Evolutionary conservation across 2,797 vertebrate genomes (phyloP).

Genomic region (Cryptoprocta ferox): DNA sequence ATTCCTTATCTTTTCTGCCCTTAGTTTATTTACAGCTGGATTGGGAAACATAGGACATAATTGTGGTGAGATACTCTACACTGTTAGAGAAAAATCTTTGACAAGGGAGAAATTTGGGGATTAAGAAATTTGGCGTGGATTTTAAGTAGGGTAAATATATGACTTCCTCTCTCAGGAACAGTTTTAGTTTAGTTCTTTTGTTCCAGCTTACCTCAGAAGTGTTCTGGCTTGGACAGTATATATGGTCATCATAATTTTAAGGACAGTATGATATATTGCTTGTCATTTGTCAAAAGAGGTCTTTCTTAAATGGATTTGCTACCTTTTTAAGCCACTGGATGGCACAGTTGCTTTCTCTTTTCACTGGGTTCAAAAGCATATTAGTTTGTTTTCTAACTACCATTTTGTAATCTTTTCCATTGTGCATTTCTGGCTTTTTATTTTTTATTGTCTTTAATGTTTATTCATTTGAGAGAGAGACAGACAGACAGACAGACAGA

Average conservation of each 20-base stretch:
- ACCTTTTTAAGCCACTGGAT: slow-evolving; percentile 63
- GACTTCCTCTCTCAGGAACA: not conserved
- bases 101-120: not conserved
- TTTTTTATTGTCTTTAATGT: too few relatives aligned
- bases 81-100: slow-evolving; percentile 30
- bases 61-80: not conserved
- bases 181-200: not conserved
- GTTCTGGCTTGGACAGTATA: not conserved
- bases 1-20: not conserved
- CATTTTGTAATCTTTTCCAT: not conserved
- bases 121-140: not conserved
- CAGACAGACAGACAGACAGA: too few relatives aligned
- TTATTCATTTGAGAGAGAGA: too few relatives aligned
- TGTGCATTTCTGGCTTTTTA: not conserved
- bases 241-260: not conserved
- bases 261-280: not conserved
- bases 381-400: not conserved
- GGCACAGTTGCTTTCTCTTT: slow-evolving; percentile 62
- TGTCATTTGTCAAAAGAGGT: not conserved
- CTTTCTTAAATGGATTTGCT: slow-evolving; percentile 1
- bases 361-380: not conserved
- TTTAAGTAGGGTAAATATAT: not conserved
- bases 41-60: not conserved
- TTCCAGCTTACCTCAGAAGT: not conserved
- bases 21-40: slow-evolving; percentile 29